Conservation (phyloP, 2,797 vertebrate species). For the Rhinella marina region DNA sequence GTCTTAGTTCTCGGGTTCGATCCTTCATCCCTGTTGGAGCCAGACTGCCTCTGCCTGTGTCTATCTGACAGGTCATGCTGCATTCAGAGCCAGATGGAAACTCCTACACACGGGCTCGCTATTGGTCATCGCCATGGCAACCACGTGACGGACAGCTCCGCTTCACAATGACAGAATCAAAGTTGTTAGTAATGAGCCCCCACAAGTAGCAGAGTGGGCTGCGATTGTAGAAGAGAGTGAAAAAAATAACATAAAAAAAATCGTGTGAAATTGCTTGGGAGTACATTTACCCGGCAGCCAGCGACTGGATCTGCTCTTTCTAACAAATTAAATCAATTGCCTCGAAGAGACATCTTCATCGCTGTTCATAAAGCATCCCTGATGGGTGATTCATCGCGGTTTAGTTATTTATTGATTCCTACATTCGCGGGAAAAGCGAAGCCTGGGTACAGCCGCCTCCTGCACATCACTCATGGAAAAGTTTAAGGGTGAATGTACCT, state of each 20-base stretch:
- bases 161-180: slow-evolving; percentile 55
- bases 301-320: slow-evolving; percentile 12
- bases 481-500: not conserved
- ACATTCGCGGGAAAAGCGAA: not conserved
- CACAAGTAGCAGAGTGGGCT: slow-evolving; percentile 59
- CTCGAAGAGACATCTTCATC: slow-evolving; percentile 15
- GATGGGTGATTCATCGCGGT: slow-evolving; percentile 1
- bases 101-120: slow-evolving; percentile 52
- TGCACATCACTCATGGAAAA: slow-evolving; percentile 14
- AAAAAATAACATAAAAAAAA: not conserved
- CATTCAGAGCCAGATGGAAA: slow-evolving; percentile 54
- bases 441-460: not conserved
- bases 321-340: slow-evolving; percentile 36
- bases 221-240: slow-evolving; percentile 21
- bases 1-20: not conserved
- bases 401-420: not conserved
- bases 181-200: slow-evolving; percentile 56
- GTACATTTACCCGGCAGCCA: not conserved
- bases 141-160: slow-evolving; percentile 52
- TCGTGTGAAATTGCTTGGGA: slow-evolving; percentile 39
- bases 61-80: slow-evolving; percentile 57
- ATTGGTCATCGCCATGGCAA: slow-evolving; percentile 57
- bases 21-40: slow-evolving; percentile 18
- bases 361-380: slow-evolving; percentile 11
- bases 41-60: slow-evolving; percentile 67